A percentile compares a stretch with the other conserved stretches of the same genome.
These are phyloP conservation scores for Chrosomus eos DNA, from an alignment of 2,797 vertebrate genomes.

Conservation along the genomic window DNA sequence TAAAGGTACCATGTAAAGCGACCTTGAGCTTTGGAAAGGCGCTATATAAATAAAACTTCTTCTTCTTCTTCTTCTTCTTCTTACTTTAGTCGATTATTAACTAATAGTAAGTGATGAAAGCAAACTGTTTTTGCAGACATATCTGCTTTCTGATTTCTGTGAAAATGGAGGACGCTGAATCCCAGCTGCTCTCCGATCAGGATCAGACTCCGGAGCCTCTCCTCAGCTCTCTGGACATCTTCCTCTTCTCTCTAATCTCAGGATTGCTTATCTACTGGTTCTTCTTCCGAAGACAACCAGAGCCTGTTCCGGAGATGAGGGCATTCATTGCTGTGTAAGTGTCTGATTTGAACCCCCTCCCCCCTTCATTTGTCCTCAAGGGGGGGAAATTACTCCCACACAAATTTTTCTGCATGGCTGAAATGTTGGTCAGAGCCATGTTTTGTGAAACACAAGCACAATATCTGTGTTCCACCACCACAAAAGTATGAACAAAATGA, in stretches of 20 bases:
- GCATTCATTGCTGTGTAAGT: constrained; percentile 67
- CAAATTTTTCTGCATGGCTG: not conserved
- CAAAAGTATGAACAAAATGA: not conserved
- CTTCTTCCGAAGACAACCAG: constrained; percentile 80
- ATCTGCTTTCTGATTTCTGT: not conserved
- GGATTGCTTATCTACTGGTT: constrained; percentile 83
- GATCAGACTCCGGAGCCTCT: constrained; percentile 60
- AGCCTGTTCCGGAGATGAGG: constrained; percentile 76
- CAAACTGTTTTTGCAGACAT: not conserved
- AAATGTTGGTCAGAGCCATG: constrained; percentile 2
- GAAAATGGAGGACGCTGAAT: constrained; percentile 66
- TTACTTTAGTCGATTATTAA: not conserved
- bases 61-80: too few species aligned
- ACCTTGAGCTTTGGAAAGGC: too few species aligned
- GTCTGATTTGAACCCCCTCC: not conserved
- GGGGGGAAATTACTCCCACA: constrained; percentile 8
- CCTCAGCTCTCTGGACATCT: constrained; percentile 74
- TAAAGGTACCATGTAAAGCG: too few species aligned
- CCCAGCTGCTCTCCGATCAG: constrained; percentile 57
- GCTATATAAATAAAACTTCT: too few species aligned
- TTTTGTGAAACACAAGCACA: constrained; percentile 2
- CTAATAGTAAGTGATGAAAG: not conserved
- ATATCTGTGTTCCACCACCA: not conserved
- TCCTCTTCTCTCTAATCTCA: constrained; percentile 77
- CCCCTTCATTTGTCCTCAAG: not conserved